Evolutionary conservation across 2,113 vertebrate species (phyloP), one percentile per base, ranked within the genome.

Genomic region (Australoheros scitulus): DNA sequence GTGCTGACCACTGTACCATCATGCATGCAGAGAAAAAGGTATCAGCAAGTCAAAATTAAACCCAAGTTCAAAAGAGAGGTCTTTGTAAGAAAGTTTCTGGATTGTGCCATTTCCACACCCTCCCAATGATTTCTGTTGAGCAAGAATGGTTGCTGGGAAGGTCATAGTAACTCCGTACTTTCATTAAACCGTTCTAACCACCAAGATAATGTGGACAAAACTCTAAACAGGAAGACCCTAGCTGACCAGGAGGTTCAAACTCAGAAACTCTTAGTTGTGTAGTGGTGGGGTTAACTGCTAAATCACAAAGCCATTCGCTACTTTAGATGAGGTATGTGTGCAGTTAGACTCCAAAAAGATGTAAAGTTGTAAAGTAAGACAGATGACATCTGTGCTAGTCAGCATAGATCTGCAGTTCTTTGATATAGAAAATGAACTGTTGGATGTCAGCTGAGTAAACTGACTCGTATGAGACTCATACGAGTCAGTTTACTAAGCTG

Each of bases 311-410:
- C 5, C 5, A 17, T 47, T 22, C 10, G 0, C 38, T 1, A 2
- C 43, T 26, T 47, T 26, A 9, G 38, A 47, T 17, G 17, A 70
- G 18, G 22, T 68, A 47, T 70, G 24, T 20, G 60, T 70, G 64
- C 64, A 70, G 24, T 70, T 50, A 70, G 26, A 70, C 41, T 68
- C 2, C 36, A 38, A 11, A 68, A 50, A 68, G 5, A 50, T 24
- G 43, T 68, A 50, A 68, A 68, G 64, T 14, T 68, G 2, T 2
- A 68, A 50, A 70, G 41, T 29, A 70, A 50, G 41, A 70, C 41
- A 50, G 41, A 70, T 70, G 43, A 70, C 43, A 70, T 43, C 43
- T 70, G 65, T 70, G 65, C 43, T 29, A 3, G 24, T 41, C 64
- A 70, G 5, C 64, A 68, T 41, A 50, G 15, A 29, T 41, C 64